phyloP scores from a whole-genome alignment of 2,113 vertebrate genomes.

The Barnardius zonarius region DNA sequence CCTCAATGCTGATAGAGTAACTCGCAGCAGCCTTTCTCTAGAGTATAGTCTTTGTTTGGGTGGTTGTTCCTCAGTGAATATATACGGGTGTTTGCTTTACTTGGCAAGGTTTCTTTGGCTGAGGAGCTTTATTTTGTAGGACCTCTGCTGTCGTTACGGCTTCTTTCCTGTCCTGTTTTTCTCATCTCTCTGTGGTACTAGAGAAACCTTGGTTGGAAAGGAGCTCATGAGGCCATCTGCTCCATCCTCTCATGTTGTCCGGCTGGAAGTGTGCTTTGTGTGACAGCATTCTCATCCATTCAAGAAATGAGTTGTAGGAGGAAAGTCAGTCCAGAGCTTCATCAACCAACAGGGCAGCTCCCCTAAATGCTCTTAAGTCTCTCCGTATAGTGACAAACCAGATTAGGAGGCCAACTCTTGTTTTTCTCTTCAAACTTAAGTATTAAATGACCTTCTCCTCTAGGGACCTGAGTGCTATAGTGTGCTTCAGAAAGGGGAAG shows the following conservation, averaged over 20 bases:
- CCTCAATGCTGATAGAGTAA: not conserved
- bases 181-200: not conserved
- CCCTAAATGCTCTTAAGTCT: not conserved
- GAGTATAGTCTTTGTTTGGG: not conserved
- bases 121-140: not conserved
- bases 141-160: not conserved
- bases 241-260: not conserved
- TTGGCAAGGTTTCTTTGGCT: not conserved
- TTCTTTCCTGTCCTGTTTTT: not conserved
- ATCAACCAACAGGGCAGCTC: not conserved
- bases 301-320: not conserved
- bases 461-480: not conserved
- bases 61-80: not conserved
- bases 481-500: not conserved
- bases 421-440: not conserved
- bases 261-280: not conserved
- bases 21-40: not conserved
- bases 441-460: not conserved
- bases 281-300: not conserved
- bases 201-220: not conserved
- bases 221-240: not conserved
- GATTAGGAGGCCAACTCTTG: not conserved
- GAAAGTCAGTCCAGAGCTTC: not conserved
- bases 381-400: not conserved
- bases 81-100: not conserved